Conservation (phyloP, 2,797 vertebrate species). For the Danio tinwini region DNA sequence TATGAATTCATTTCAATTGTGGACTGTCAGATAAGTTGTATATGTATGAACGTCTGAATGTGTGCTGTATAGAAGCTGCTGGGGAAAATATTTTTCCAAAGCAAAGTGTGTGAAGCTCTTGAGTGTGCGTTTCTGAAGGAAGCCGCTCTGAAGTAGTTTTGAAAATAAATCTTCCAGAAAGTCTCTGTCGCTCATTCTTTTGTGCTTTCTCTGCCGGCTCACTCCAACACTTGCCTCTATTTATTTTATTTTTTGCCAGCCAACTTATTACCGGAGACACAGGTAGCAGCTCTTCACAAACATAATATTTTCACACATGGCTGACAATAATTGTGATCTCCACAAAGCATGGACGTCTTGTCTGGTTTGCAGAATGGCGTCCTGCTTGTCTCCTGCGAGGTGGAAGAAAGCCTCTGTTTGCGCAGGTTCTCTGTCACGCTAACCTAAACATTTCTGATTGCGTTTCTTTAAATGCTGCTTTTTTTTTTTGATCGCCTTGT, state of each 20-base stretch:
- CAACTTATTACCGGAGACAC: conserved; percentile 77
- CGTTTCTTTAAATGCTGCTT: conserved; percentile 72
- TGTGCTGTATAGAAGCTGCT: not conserved
- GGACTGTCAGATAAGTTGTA: conserved; percentile 1
- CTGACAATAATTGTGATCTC: conserved; percentile 77
- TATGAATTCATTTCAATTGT: not conserved
- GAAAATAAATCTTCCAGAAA: conserved; percentile 46
- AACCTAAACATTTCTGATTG: conserved; percentile 81
- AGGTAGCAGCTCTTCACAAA: conserved; percentile 77
- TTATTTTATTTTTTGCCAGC: conserved; percentile 60
- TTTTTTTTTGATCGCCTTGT: conserved; percentile 65
- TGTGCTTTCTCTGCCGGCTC: conserved; percentile 69
- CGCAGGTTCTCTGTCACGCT: conserved; percentile 73
- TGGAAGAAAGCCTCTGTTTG: conserved; percentile 72
- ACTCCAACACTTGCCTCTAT: conserved; percentile 64
- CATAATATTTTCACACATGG: conserved; percentile 80
- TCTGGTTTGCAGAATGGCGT: conserved; percentile 62
- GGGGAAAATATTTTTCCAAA: not conserved
- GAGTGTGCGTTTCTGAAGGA: conserved; percentile 1
- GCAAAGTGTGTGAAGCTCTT: conserved; percentile 5
- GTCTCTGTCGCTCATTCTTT: conserved; percentile 59
- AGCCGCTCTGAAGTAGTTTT: conserved; percentile 31
- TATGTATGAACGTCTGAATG: not conserved
- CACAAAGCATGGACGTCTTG: conserved; percentile 70
- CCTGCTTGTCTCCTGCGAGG: conserved; percentile 66